Evolutionary conservation across 2,113 vertebrate species (phyloP), one percentile per base, ranked within the genome.

Genomic region (Mormyrus iriodes): DNA sequence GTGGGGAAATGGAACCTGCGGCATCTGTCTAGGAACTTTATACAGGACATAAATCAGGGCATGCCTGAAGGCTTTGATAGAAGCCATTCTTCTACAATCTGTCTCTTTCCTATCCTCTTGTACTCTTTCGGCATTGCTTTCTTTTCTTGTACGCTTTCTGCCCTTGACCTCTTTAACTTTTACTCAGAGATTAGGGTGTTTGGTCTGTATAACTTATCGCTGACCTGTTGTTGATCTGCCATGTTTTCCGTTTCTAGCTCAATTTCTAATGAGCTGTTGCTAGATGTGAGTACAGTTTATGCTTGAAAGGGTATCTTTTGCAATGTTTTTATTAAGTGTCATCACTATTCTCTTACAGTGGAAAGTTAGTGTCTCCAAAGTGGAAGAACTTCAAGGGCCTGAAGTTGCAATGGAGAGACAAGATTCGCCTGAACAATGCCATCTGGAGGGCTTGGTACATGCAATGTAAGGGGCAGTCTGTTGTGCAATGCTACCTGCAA

Each of bases 381-480:
- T 99, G 98, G 98, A 99, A 99, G 93, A 99, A 99, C 92, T 99
- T 99, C 92, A 98, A 98, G 93, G 98, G 98, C 85, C 94, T 99
- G 87, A 99, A 99, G 91, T 96, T 99, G 86, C 97, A 99, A 88
- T 99, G 98, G 97, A 96, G 98, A 93, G 98, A 99, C 94, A 99
- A 99, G 96, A 99, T 99, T 93, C 98, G 98, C 86, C 97, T 99
- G 91, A 99, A 99, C 94, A 99, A 99, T 21, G 98, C 98, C 93
- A 99, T 99, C 95, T 99, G 98, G 98, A 97, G 98, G 94, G 98
- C 98, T 4, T 99, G 98, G 98, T 99, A 99, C 90, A 99, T 99
- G 94, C 98, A 99, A 90, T 99, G 98, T 99, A 95, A 98, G 98
- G 94, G 12, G 7, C 46, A 2, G 76, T 0, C 4, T 65, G 35